Conservation (phyloP, 2,113 vertebrate species). For the Leiothrix lutea region DNA sequence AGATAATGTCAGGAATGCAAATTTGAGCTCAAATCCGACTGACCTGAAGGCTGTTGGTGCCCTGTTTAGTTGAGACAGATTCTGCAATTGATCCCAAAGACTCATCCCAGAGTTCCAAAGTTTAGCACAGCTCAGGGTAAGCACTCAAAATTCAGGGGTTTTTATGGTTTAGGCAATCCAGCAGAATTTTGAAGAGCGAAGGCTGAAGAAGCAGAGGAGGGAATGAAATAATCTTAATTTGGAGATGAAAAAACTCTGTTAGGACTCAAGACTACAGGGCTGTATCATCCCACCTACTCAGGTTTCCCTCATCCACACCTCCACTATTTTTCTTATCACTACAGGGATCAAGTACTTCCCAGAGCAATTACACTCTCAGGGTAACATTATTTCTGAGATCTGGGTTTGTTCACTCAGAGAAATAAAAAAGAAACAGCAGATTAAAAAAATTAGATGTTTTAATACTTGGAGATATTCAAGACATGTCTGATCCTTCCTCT, state of each 20-base stretch:
- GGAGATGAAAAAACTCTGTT: not conserved
- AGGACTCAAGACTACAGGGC: not conserved
- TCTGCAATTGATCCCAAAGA: not conserved
- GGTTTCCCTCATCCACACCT: not conserved
- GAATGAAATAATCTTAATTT: not conserved
- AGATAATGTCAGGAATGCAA: rapidly evolving
- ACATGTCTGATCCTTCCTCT: not conserved
- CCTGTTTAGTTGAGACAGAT: not conserved
- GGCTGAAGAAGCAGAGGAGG: not conserved
- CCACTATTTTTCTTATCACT: not conserved
- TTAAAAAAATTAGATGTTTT: not conserved
- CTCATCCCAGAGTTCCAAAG: not conserved
- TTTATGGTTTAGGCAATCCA: not conserved
- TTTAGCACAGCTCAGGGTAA: not conserved
- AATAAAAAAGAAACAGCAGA: not conserved
- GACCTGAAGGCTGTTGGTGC: not conserved
- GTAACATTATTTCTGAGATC: not conserved
- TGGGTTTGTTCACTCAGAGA: not conserved
- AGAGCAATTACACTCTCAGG: not conserved
- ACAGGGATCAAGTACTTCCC: not conserved
- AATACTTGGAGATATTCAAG: not conserved
- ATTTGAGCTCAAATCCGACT: not conserved
- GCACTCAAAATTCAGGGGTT: not conserved
- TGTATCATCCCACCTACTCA: not conserved
- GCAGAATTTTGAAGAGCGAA: not conserved